These are phyloP conservation scores for Ancistrus triradiatus DNA, from an alignment of 2,113 vertebrate genomes.

Conservation along the genomic window DNA sequence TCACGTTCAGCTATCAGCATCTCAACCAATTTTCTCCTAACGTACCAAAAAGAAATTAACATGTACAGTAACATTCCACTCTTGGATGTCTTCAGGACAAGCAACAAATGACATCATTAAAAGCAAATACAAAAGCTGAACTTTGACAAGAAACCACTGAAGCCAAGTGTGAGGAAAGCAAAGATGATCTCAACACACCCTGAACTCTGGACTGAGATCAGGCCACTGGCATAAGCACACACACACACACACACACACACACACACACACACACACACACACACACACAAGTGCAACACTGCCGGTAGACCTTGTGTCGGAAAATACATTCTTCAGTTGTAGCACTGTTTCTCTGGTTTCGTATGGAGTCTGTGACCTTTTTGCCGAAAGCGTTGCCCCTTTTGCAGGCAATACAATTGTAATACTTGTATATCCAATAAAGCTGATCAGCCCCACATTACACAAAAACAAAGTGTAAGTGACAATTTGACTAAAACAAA, in stretches of 20 bases:
- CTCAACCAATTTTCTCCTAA: background rate
- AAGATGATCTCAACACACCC: background rate
- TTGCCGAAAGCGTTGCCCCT: too few species aligned
- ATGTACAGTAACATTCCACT: slow-evolving; percentile 3
- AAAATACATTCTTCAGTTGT: too few species aligned
- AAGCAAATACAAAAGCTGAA: background rate
- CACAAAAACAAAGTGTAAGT: too few species aligned
- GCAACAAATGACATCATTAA: background rate
- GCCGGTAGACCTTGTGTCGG: background rate
- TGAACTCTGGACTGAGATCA: background rate
- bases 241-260: too few species aligned
- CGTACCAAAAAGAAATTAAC: background rate
- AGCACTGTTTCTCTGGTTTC: too few species aligned
- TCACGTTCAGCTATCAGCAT: background rate
- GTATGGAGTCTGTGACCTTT: too few species aligned
- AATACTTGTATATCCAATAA: too few species aligned
- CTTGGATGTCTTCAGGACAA: background rate
- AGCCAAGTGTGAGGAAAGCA: background rate
- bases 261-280: too few species aligned
- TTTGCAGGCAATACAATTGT: too few species aligned
- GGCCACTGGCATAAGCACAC: background rate
- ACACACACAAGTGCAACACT: background rate
- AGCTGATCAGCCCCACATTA: too few species aligned
- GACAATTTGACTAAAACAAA: too few species aligned
- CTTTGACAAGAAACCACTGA: too few species aligned